Evolutionary conservation across 2,113 vertebrate genomes (phyloP).

Genomic region (Conger conger): DNA sequence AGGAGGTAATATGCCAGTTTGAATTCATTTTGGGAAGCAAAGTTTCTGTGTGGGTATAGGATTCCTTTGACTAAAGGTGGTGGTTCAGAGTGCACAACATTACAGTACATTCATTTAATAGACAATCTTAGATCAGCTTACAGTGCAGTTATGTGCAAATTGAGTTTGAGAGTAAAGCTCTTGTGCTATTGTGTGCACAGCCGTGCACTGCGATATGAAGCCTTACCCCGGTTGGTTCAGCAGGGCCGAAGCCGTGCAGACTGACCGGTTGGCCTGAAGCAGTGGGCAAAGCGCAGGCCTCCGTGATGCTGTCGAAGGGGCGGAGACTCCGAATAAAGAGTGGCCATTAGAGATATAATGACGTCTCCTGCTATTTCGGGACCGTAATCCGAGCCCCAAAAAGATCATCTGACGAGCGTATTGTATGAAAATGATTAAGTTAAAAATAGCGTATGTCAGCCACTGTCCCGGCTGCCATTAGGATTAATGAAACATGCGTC

Average conservation of each 20-base stretch:
- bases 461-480: not conserved
- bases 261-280: not conserved
- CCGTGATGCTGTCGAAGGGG: not conserved
- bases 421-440: slow-evolving; percentile 20
- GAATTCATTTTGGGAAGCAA: too few relatives aligned
- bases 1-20: too few relatives aligned
- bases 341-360: not conserved
- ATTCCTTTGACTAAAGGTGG: too few relatives aligned
- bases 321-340: not conserved
- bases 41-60: too few relatives aligned
- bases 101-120: too few relatives aligned
- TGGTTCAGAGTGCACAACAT: too few relatives aligned
- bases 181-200: not conserved
- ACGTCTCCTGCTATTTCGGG: slow-evolving; percentile 15
- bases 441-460: not conserved
- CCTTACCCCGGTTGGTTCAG: not conserved
- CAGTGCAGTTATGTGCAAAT: not conserved
- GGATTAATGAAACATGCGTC: not conserved
- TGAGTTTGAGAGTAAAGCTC: not conserved
- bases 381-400: slow-evolving; percentile 3
- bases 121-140: too few relatives aligned
- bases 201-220: too few relatives aligned
- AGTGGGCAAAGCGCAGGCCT: not conserved
- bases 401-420: slow-evolving; percentile 10
- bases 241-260: not conserved